phyloP scores from a whole-genome alignment of 2,113 vertebrate genomes.

The Notarius quadriscutis region DNA sequence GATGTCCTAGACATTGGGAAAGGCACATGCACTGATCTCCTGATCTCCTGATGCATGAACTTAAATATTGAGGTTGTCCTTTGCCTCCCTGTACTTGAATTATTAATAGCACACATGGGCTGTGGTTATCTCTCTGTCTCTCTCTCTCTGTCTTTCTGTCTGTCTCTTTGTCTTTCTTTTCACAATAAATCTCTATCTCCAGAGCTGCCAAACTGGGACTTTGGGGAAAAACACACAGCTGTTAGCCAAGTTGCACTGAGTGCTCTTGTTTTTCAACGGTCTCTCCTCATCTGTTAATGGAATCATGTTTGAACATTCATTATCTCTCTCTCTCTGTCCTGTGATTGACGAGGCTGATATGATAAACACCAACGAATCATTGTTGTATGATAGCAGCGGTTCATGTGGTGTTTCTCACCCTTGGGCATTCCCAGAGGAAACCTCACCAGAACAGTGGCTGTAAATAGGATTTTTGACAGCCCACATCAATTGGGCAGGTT shows the following conservation, averaged over 20 bases:
- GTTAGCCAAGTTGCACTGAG: slow-evolving; percentile 7
- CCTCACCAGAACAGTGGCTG: background rate
- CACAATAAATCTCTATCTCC: background rate
- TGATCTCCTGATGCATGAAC: slow-evolving; percentile 20
- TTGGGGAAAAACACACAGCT: slow-evolving; percentile 1
- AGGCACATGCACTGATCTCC: background rate
- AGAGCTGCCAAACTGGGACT: background rate
- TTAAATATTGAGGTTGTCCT: background rate
- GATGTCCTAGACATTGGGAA: background rate
- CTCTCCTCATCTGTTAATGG: slow-evolving; percentile 2
- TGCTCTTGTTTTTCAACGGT: slow-evolving; percentile 21
- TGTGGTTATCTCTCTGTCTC: slow-evolving; percentile 7
- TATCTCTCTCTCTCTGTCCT: background rate
- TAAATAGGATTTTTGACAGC: slow-evolving; percentile 15
- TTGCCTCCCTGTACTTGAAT: slow-evolving; percentile 15
- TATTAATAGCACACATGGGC: slow-evolving; percentile 34
- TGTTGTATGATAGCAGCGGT: slow-evolving; percentile 26
- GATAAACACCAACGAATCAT: slow-evolving; percentile 30
- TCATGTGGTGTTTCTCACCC: slow-evolving; percentile 6
- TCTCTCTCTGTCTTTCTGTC: slow-evolving; percentile 13
- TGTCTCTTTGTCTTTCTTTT: background rate
- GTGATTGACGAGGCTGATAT: slow-evolving; percentile 37
- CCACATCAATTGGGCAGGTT: background rate
- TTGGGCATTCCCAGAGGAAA: background rate
- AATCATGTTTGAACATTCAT: background rate